phyloP scores from a whole-genome alignment of 2,797 vertebrate genomes.

The Neosalanx taihuensis region DNA sequence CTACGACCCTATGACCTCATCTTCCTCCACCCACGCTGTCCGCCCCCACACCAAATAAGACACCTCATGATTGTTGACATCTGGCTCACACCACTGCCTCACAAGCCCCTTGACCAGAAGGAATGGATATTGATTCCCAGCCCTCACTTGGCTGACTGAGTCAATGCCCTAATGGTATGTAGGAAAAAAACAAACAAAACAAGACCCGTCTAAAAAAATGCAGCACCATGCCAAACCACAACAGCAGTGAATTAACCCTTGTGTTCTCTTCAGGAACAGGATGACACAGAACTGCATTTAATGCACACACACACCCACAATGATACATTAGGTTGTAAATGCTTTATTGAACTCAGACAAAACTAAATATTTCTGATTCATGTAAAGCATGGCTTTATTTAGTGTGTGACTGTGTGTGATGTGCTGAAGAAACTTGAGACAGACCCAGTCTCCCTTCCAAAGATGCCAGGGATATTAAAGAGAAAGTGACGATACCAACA shows the following conservation, averaged over 20 bases:
- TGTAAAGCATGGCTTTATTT: background rate
- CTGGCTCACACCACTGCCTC: slow-evolving; percentile 15
- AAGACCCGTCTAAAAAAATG: slow-evolving; percentile 22
- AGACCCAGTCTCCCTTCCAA: background rate
- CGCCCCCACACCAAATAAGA: slow-evolving; percentile 10
- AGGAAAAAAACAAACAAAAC: slow-evolving; percentile 13
- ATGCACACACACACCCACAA: background rate
- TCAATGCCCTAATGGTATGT: background rate
- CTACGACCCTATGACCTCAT: slow-evolving; percentile 30
- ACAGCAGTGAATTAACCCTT: background rate
- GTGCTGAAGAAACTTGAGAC: background rate
- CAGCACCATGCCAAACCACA: slow-evolving; percentile 16
- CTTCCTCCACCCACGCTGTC: background rate
- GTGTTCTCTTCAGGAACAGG: background rate
- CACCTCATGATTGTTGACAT: slow-evolving; percentile 28
- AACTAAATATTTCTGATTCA: too few relatives aligned
- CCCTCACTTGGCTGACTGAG: background rate
- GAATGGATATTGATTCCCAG: background rate
- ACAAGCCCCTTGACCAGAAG: slow-evolving; percentile 16
- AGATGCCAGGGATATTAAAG: slow-evolving; percentile 11
- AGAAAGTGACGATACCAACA: background rate
- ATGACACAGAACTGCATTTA: background rate
- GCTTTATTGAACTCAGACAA: too few relatives aligned
- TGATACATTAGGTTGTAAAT: too few relatives aligned
- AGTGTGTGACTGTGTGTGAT: background rate